Evolutionary conservation across 30 jellyfish, hydroid and myxozoan genomes (phyloP), one percentile per base, ranked within the genome.

Genomic region (Pseudorhiza aurosa): DNA sequence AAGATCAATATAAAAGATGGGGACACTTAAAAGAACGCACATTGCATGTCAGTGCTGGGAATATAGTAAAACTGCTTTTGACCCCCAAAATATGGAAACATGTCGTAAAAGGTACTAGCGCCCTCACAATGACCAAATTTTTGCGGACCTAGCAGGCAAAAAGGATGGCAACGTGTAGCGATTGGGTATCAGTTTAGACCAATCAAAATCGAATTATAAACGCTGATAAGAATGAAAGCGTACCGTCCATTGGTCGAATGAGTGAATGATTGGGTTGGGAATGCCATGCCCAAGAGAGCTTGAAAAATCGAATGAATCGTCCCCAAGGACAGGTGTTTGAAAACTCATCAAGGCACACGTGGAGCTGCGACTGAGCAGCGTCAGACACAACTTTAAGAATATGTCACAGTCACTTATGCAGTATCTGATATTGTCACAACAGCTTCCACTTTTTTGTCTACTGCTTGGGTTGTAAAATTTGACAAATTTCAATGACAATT

Each of bases 301-400:
- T 12, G 71, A 58, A 43, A 76, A 76, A 2, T 22, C 45, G 53
- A 76, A 57, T 12, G 36, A 12, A 29, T 76, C 88, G 15, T 58
- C 58, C 45, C 88, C 88, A 26, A 76, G 79, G 2, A 42, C 60
- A 8, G 88, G 80, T 25, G 88, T 76, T 32, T 76, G 72, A 18
- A 76, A 55, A 45, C 24, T 25, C 70, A 76, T 27, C 30, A 76
- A 46, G 0, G 88, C 58, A 58, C 88, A 76, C 0, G 65, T 8
- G 8, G 74, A 59, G 4, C 60, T 25, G 18, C 47, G 80, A 58
- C 88, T 76, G 12, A 25, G 68, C 56, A 58, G 59, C 21, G 50
- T 47, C 80, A 76, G 12, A 65, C 88, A 76, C 2, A 76, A 32
- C 12, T 80, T 57, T 9, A 76, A 11, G 29, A 59, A 43, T 2